Evolutionary conservation across 2,797 vertebrate species (phyloP), one percentile per base, ranked within the genome.

Genomic region (Anas acuta): DNA sequence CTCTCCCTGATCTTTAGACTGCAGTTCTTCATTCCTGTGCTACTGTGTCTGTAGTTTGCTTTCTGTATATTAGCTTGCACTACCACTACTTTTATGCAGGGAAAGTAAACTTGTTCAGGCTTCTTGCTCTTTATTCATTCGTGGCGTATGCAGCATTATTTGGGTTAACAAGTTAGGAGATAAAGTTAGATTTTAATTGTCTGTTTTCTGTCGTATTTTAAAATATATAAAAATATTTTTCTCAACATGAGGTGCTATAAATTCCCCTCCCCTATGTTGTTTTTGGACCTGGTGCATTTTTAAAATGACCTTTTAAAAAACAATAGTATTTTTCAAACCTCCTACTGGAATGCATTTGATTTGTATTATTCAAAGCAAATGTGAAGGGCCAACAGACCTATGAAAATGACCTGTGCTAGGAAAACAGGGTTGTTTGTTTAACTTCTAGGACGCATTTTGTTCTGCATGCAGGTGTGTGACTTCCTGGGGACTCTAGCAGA

Each of bases 281-380:
- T 92, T 89, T 96, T 96, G 96, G 95, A 93, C 23, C n/a, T 60
- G 70, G n/a, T 70, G 9, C 83, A 66, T 78, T 94, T 93, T 85
- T 90, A 89, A 85, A 78, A 81, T 2, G 9, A 80, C 33, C 73
- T 82, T 64, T 54, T 22, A 82, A 78, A 77, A 85, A 69, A n/a
- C 32, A 70, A 80, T 1, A 74, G 72, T 94, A 93, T 92, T 97
- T 96, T 95, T 77, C 89, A 88, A 95, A 73, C 81, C 86, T 94
- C 72, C 87, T 72, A 53, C 75, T 70, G 88, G 88, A 89, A 85
- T 72, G 54, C 77, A 74, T 80, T 87, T 89, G 67, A 57, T 74
- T 69, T 54, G 65, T 77, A 53, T 85, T 87, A 92, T 32, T 89
- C 88, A 72, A 80, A 95, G 49, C 77, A 89, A 87, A 89, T 32